A percentile compares a stretch with the other conserved stretches of the same genome.
Evolutionary conservation across 2,113 vertebrate species (phyloP).

Genomic region (Bothrops jararaca): DNA sequence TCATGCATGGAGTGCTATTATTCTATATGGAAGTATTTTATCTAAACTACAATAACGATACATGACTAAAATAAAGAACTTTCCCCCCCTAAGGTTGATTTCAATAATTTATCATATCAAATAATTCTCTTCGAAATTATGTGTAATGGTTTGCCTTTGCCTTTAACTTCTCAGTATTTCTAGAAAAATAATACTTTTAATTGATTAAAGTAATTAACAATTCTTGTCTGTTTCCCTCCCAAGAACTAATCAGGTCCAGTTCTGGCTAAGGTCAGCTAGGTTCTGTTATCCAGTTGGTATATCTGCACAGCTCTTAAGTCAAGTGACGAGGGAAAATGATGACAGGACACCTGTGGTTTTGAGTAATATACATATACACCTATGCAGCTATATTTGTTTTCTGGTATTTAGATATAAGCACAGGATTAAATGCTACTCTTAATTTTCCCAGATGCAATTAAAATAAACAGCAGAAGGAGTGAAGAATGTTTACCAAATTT

Average conservation of each 20-base stretch:
- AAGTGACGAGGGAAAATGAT: conserved; percentile 33
- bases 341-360: conserved; percentile 64
- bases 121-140: neutral
- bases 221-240: neutral
- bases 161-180: neutral
- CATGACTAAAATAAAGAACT: neutral
- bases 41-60: conserved; percentile 53
- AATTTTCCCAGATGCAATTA: neutral
- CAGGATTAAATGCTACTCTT: neutral
- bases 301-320: neutral
- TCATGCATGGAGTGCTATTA: conserved; percentile 39
- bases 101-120: neutral
- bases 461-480: neutral
- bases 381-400: conserved; percentile 47
- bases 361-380: conserved; percentile 57
- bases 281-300: neutral
- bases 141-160: neutral
- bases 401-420: conserved; percentile 42
- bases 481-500: too few species aligned
- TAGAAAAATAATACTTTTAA: neutral
- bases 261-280: neutral
- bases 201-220: neutral
- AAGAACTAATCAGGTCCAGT: neutral
- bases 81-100: neutral
- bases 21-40: conserved; percentile 40